Evolutionary conservation across 1,140 invertebrate genomes (phyloP).

Genomic region (Saxidomus purpurata): DNA sequence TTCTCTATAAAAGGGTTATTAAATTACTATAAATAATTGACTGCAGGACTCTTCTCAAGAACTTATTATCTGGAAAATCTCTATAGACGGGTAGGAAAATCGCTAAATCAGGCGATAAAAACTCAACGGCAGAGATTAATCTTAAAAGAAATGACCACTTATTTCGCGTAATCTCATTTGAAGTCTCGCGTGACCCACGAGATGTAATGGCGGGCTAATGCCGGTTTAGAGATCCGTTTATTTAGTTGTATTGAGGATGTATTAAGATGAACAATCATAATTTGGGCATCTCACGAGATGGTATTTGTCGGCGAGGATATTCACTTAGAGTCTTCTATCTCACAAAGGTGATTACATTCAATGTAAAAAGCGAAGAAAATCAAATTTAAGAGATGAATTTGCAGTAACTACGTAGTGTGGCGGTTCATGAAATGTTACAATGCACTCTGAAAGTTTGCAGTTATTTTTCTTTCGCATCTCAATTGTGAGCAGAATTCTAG

Average conservation of each 20-base stretch:
- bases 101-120: constrained; percentile 49
- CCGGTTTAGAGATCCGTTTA: constrained; percentile 50
- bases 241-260: constrained; percentile 47
- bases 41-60: not conserved
- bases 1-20: too few relatives aligned
- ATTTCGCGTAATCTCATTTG: constrained; percentile 56
- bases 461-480: too few relatives aligned
- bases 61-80: constrained; percentile 38
- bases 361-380: constrained; percentile 1
- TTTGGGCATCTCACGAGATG: constrained; percentile 43
- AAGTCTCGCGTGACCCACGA: constrained; percentile 62
- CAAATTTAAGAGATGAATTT: constrained; percentile 45
- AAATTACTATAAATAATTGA: not conserved
- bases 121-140: constrained; percentile 41
- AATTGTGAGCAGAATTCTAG: too few relatives aligned
- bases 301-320: constrained; percentile 35
- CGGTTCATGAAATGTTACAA: not conserved
- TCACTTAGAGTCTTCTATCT: constrained; percentile 10
- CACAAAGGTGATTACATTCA: constrained; percentile 46
- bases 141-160: constrained; percentile 64
- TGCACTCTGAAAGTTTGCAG: not conserved
- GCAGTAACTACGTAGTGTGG: not conserved
- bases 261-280: constrained; percentile 46
- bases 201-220: constrained; percentile 43
- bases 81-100: constrained; percentile 35